Evolutionary conservation across 1,140 invertebrate genomes (phyloP), one percentile per base, ranked within the genome.

Genomic region (Pseudomyrmex sp.): DNA sequence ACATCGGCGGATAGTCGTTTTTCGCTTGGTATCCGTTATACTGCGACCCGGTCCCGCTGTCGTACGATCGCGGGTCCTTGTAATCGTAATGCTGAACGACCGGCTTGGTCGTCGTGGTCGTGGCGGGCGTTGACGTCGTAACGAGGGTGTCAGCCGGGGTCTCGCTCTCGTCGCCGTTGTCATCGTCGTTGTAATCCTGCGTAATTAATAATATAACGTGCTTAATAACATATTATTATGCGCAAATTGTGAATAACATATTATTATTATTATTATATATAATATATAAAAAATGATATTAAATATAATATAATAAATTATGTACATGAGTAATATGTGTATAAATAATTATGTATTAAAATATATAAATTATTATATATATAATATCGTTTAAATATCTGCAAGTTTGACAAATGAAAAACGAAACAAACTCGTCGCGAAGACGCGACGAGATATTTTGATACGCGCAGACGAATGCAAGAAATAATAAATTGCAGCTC

Each of bases 1-100:
- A 93, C 92, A 93, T 93, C 12, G 92, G 76, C 10, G 92, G 92
- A 56, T 93, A 93, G 8, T 93, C 92, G 68, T 85, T 90, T 79
- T 84, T 92, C 52, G 86, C 83, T 69, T 93, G 90, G 70, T 93
- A 92, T 1, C 90, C 91, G 72, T 91, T 92, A 52, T 92, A 91
- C 20, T 91, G 91, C 2, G 90, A 56, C 5, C 88, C 91, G n/a
- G 82, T 87, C 13, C 80, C 70, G 65, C 86, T 70, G 10, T 91
- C 88, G 46, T 92, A 90, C 7, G 85, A 69, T 46, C 83, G 91
- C 20, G 82, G 26, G 35, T 90, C 84, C 52, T 84, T 86, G 52
- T 85, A 88, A 62, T 88, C 88, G 72, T 89, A 89, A 23, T 68
- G 77, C 56, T 89, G 82, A 3, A 56, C 61, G 12, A 77, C 18